Evolutionary conservation across 2,888 invertebrate species (phyloP).

Genomic region (Orthosia gracilis): DNA sequence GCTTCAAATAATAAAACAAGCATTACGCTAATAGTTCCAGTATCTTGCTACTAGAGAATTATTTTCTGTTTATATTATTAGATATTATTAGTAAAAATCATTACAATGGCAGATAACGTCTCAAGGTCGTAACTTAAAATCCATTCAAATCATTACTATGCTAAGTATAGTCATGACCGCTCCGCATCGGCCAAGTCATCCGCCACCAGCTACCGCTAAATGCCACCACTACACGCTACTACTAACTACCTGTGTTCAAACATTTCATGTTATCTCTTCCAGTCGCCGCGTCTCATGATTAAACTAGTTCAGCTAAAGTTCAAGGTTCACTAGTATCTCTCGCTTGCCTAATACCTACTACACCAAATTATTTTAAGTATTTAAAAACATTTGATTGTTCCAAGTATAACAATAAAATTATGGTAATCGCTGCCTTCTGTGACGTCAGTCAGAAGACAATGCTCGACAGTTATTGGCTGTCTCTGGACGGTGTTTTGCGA

Average conservation of each 20-base stretch:
- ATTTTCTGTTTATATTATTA: background rate
- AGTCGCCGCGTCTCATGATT: constrained; percentile 11
- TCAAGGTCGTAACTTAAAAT: constrained; percentile 10
- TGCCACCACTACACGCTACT: too few relatives aligned
- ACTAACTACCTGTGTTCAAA: constrained; percentile 4
- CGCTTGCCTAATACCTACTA: constrained; percentile 1
- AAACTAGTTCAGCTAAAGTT: constrained; percentile 34
- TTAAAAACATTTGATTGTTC: background rate
- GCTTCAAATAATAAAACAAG: background rate
- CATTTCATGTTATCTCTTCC: constrained; percentile 26
- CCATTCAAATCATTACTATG: constrained; percentile 15
- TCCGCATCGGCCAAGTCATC: background rate
- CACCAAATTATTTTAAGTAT: background rate
- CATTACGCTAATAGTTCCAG: background rate
- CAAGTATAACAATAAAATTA: background rate
- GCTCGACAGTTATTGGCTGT: background rate
- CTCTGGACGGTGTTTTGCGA: background rate
- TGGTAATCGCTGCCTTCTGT: background rate
- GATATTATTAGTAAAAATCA: too few relatives aligned
- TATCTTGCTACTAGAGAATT: background rate
- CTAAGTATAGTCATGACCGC: background rate
- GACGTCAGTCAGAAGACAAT: background rate
- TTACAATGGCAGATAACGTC: background rate
- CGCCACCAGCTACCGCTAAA: too few relatives aligned
- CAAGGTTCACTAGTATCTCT: constrained; percentile 15